phyloP scores from a whole-genome alignment of 2,888 invertebrate genomes.

The Icerya purchasi region DNA sequence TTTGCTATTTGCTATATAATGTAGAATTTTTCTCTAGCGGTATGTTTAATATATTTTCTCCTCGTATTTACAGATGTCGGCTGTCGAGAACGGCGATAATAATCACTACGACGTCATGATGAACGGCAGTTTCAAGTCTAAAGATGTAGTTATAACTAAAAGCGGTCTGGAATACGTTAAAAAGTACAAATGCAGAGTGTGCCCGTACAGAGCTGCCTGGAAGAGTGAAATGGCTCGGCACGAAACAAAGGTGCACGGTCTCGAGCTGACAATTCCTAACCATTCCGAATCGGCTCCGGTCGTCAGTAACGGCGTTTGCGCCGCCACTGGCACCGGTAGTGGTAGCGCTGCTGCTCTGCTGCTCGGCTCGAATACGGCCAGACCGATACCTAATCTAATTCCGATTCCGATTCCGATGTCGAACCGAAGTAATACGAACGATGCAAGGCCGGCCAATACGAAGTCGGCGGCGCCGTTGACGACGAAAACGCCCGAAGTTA shows the following conservation, averaged over 20 bases:
- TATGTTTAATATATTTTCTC: not conserved
- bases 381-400: slow-evolving; percentile 55
- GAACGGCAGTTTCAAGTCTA: slow-evolving; percentile 10
- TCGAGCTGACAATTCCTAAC: no score
- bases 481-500: not conserved
- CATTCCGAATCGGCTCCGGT: no score
- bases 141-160: slow-evolving; percentile 11
- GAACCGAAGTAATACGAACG: not conserved
- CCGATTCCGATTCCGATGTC: slow-evolving; percentile 30
- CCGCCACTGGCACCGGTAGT: no score
- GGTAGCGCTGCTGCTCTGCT: no score
- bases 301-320: no score
- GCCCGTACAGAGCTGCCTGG: slow-evolving; percentile 24
- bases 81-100: slow-evolving; percentile 11
- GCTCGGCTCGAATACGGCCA: no score
- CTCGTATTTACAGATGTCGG: slow-evolving; percentile 9
- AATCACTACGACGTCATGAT: slow-evolving; percentile 9
- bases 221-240: slow-evolving; percentile 32
- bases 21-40: not conserved
- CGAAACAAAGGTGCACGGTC: slow-evolving; percentile 27
- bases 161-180: slow-evolving; percentile 13
- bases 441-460: not conserved
- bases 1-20: no score
- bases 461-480: not conserved
- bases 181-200: slow-evolving; percentile 21